Evolutionary conservation across 2,797 vertebrate species (phyloP).

Genomic region (Pseudomugil gertrudae): DNA sequence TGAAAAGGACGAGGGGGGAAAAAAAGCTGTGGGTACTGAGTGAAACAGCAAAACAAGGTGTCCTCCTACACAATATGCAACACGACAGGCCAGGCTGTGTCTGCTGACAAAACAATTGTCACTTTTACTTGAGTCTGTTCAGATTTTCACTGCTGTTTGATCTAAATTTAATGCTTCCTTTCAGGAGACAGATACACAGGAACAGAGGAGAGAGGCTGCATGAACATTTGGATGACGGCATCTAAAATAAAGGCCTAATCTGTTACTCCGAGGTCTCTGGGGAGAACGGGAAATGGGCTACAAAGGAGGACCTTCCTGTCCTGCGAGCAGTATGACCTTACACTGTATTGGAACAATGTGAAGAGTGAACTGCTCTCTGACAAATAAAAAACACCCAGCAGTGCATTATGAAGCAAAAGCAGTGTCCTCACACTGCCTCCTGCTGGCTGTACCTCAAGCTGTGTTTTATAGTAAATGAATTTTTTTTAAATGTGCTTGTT

Average conservation of each 20-base stretch:
- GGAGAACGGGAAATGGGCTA: conserved; percentile 28
- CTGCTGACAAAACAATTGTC: conserved; percentile 50
- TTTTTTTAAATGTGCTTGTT: conserved; percentile 14
- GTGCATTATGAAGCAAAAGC: conserved; percentile 17
- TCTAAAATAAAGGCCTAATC: conserved; percentile 41
- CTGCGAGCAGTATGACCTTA: conserved; percentile 55
- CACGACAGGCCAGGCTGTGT: conserved; percentile 35
- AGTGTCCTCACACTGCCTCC: conserved; percentile 41
- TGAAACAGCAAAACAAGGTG: conserved; percentile 28
- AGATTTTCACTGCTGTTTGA: conserved; percentile 27
- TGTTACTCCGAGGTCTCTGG: conserved; percentile 21
- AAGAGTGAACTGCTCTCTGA: conserved; percentile 53
- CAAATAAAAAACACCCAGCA: conserved; percentile 28
- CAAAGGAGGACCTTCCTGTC: conserved; percentile 35
- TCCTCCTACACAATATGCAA: conserved; percentile 33
- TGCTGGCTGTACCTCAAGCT: conserved; percentile 36
- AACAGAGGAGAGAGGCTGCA: conserved; percentile 69
- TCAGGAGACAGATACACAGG: conserved; percentile 63
- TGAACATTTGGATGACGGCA: conserved; percentile 64
- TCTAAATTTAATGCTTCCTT: conserved; percentile 41
- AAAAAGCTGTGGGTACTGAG: conserved; percentile 2
- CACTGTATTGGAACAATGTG: conserved; percentile 47
- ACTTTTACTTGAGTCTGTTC: conserved; percentile 22
- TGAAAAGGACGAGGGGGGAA: neutral
- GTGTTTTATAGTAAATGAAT: conserved; percentile 7